These are phyloP conservation scores for Myathropa florea DNA, from an alignment of 2,888 invertebrate genomes.

Conservation along the genomic window DNA sequence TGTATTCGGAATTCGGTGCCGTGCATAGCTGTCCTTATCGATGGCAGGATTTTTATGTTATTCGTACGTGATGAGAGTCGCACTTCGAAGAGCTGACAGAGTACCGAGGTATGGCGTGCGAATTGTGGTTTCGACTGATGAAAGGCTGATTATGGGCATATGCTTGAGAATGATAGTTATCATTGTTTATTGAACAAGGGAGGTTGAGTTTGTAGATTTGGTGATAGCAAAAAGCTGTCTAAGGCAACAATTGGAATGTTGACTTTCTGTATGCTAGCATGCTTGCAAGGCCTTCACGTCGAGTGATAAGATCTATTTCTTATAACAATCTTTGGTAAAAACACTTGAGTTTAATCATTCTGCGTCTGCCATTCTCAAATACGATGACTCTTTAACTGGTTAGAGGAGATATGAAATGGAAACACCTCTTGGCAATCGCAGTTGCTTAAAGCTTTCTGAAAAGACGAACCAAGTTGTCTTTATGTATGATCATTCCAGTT, in stretches of 20 bases:
- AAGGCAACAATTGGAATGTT: background rate
- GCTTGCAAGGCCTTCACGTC: too few relatives aligned
- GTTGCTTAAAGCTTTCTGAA: too few relatives aligned
- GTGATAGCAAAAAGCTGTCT: background rate
- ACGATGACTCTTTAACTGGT: too few relatives aligned
- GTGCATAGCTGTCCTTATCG: conserved; percentile 46
- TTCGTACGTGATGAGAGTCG: conserved; percentile 61
- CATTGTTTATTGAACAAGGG: background rate
- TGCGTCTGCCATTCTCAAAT: too few relatives aligned
- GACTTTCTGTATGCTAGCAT: background rate
- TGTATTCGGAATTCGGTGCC: conserved; percentile 11
- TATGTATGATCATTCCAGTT: too few relatives aligned
- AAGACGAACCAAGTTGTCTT: too few relatives aligned
- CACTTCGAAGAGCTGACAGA: conserved; percentile 19
- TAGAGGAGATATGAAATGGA: too few relatives aligned
- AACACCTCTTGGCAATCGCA: too few relatives aligned
- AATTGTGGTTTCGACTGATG: conserved; percentile 30
- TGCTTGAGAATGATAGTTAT: background rate
- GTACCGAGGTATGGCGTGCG: conserved; percentile 15
- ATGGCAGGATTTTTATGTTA: conserved; percentile 68
- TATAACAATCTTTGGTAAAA: too few relatives aligned
- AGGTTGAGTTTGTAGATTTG: background rate
- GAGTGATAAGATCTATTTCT: too few relatives aligned
- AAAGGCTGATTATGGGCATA: conserved; percentile 3
- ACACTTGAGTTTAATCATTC: too few relatives aligned